Evolutionary conservation across 2,888 invertebrate species (phyloP), one percentile per base, ranked within the genome.

Genomic region (Punctoribates punctum): DNA sequence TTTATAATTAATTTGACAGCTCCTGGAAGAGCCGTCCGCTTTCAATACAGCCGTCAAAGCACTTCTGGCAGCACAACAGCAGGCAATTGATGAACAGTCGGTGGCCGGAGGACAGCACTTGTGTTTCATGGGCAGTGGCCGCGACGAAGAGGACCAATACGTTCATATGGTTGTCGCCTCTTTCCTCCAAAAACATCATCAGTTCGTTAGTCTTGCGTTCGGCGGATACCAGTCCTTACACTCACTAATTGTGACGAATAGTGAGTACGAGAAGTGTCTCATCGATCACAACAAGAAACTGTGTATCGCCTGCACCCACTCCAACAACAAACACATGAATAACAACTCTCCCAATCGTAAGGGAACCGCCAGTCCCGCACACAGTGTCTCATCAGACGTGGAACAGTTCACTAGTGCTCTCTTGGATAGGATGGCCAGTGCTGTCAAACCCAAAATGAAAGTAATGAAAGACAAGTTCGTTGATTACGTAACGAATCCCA

Each of bases 161-260:
- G 94, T 96, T 23, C 92, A 96, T 83, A 99, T 99, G 98, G 96
- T 97, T 29, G 93, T 99, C 20, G 94, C 98, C 8, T 94, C 94
- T 76, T 97, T 99, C 84, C 87, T 99, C 70, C 96, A 97, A 85
- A 91, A 93, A 83, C 92, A 94, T 83, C 93, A 92, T 0, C 91
- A 92, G 81, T 96, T 93, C 83, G 93, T 99, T 70, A 94, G 95
- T 72, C 88, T 96, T 85, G 88, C 96, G 25, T 90, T 91, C 79
- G 96, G 96, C 77, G 98, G 98, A 3, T 98, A 96, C 85, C 85
- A 87, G 83, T 87, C 77, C 38, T 73, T 80, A 48, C 80, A 80
- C 72, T 79, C 76, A 27, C 77, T 74, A n/a, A 77, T 78, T 54
- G n/a, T 60, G 51, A 27, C 25, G 3, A 75, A 75, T 27, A 57